These are phyloP conservation scores for Phrynocephalus vlangalii DNA, from an alignment of 2,797 vertebrate genomes.

Conservation along the genomic window DNA sequence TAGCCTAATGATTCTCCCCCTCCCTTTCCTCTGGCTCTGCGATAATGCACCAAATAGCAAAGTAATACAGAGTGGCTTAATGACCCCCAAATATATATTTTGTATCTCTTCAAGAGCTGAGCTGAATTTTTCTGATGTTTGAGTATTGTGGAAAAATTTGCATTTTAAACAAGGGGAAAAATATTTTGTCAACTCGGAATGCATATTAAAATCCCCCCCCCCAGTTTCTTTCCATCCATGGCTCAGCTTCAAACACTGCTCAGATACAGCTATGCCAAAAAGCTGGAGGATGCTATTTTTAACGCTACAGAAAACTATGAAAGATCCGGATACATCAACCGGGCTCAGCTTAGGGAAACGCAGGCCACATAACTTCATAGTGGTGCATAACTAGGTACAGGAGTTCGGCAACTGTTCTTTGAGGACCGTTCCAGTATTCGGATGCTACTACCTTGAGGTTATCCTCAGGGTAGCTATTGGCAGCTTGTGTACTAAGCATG, in stretches of 20 bases:
- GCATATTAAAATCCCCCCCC: neutral
- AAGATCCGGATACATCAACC: neutral
- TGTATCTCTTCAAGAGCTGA: neutral
- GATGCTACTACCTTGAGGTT: too few species aligned
- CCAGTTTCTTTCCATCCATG: neutral
- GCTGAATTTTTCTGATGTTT: neutral
- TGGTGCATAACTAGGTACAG: neutral
- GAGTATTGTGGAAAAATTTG: conserved; percentile 3
- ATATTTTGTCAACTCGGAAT: neutral
- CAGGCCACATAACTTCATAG: too few species aligned
- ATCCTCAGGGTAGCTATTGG: too few species aligned
- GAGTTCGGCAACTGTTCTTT: neutral
- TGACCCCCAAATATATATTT: conserved; percentile 5
- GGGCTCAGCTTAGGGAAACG: neutral
- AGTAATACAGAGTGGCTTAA: neutral
- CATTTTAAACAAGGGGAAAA: conserved; percentile 7
- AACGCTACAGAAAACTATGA: neutral
- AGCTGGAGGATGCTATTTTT: neutral
- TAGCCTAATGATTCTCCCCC: neutral
- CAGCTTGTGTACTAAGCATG: too few species aligned
- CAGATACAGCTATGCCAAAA: neutral
- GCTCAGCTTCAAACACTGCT: neutral
- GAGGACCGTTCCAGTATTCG: too few species aligned
- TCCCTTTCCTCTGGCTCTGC: neutral
- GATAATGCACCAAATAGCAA: neutral